Base-by-base conservation (phyloP, 1,140 invertebrate genomes). In the Pseudomyrmex cubaensis region DNA sequence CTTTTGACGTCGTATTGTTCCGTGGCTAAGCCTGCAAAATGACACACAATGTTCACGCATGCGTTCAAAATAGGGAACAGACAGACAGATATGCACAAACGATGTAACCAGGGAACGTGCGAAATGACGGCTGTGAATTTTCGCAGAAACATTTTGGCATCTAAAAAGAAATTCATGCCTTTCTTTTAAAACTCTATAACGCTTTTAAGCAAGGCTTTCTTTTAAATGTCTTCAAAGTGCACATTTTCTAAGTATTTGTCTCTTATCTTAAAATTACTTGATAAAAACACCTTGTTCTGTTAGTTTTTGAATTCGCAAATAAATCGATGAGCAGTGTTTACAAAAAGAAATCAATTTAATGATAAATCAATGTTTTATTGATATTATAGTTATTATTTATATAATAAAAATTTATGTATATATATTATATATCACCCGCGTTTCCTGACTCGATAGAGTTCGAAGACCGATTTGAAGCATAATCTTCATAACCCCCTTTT, bases 61-160 rank as follows among this genome's bases (percentile, higher is more conserved):
- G 78, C 76, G 83, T 83, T 69, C 63, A 77, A 85, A 78, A 75
- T 75, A 56, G 74, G 73, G 50, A 73, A 50, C 66, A 80, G 63
- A 48, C 66, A 80, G 63, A 48, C 73, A 83, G 82, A 54, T 70
- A 72, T 87, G 62, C 70, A 46, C 75, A 67, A 63, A 72, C 50
- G 50, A 13, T 54, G 75, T 82, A 72, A 85, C 70, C 64, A 54
- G 22, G 35, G 22, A 70, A 88, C 87, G 83, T 88, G 87, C 69
- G 87, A 88, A 88, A 78, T 73, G 73, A 88, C 87, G 87, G 87
- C 87, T 88, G 87, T 48, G 69, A 67, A 74, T 83, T 85, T 85
- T 64, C 67, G 76, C 73, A 80, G 66, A 87, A 83, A 87, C 86
- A 88, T 87, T 87, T 85, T 83, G 57, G 12, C 72, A 57, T 52